Percentiles rank a stretch among this genome's conserved stretches.
Conservation (phyloP, 1,140 invertebrate genomes). For the Mactra quadrangularis region DNA sequence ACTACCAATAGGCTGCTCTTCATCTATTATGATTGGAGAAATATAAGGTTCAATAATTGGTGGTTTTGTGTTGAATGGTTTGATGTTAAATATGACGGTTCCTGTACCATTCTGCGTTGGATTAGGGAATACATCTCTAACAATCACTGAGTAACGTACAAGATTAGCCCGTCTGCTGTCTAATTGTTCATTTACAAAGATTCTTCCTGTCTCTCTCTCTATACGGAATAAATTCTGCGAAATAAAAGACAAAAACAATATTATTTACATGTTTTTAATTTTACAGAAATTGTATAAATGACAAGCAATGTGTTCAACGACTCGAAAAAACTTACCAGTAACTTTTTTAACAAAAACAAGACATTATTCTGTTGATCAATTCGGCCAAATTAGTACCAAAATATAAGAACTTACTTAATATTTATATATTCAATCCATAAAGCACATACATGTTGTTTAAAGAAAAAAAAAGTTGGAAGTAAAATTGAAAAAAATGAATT, state of each 20-base stretch:
- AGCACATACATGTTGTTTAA: no score
- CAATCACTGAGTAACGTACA: slow-evolving; percentile 31
- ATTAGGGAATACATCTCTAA: not conserved
- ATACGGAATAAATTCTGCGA: slow-evolving; percentile 43
- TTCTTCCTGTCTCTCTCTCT: slow-evolving; percentile 25
- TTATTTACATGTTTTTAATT: no score
- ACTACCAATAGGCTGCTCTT: slow-evolving; percentile 93
- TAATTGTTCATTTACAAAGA: slow-evolving; percentile 13
- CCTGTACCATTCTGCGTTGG: slow-evolving; percentile 24
- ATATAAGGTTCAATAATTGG: slow-evolving; percentile 16
- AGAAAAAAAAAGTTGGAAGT: no score
- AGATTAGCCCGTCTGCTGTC: slow-evolving; percentile 17
- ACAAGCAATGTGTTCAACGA: no score
- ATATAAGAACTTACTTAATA: no score
- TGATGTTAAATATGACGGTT: slow-evolving; percentile 14
- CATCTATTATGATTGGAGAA: slow-evolving; percentile 85
- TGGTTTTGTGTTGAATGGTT: slow-evolving; percentile 30
- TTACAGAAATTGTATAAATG: no score
- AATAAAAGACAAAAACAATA: not conserved
- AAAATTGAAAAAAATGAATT: no score
- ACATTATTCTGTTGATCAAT: no score
- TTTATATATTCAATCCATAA: no score
- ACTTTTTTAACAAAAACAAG: no score
- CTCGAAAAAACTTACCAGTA: no score
- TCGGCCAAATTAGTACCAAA: no score